Conservation (phyloP, 2,797 vertebrate species). For the Diglossa cyanea region DNA sequence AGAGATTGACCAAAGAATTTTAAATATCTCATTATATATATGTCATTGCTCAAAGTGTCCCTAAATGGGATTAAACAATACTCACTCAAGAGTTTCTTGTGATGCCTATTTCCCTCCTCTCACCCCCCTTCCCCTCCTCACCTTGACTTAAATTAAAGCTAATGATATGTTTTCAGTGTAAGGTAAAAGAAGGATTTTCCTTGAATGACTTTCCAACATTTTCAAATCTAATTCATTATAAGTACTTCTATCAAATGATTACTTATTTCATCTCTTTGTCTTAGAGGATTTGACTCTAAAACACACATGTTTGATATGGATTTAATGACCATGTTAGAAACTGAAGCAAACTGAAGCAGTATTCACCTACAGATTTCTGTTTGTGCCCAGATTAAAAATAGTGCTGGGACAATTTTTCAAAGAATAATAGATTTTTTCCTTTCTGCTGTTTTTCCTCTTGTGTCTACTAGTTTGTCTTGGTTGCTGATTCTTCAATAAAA, state of each 20-base stretch:
- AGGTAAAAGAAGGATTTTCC: constrained; percentile 60
- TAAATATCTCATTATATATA: constrained; percentile 75
- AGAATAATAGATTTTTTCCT: not conserved
- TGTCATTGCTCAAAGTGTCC: constrained; percentile 78
- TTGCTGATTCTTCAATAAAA: not conserved
- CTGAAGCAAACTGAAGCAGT: not conserved
- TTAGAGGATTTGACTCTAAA: constrained; percentile 39
- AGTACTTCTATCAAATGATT: constrained; percentile 37
- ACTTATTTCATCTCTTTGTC: constrained; percentile 44
- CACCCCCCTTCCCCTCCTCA: not conserved
- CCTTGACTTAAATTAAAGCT: constrained; percentile 81
- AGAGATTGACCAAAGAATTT: constrained; percentile 76
- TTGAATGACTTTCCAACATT: constrained; percentile 66
- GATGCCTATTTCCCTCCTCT: constrained; percentile 8
- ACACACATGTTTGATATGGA: not conserved
- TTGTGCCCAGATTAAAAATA: constrained; percentile 46
- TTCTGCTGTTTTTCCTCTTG: not conserved
- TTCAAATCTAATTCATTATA: constrained; percentile 45
- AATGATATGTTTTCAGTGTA: constrained; percentile 79
- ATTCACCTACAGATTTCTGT: constrained; percentile 20
- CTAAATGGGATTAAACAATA: constrained; percentile 78
- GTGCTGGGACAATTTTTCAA: constrained; percentile 9
- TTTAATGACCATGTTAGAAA: constrained; percentile 32
- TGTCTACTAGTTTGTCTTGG: not conserved
- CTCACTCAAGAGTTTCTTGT: constrained; percentile 62